These are phyloP conservation scores for Ochlodes sylvanus DNA, from an alignment of 2,888 invertebrate genomes.

Conservation along the genomic window DNA sequence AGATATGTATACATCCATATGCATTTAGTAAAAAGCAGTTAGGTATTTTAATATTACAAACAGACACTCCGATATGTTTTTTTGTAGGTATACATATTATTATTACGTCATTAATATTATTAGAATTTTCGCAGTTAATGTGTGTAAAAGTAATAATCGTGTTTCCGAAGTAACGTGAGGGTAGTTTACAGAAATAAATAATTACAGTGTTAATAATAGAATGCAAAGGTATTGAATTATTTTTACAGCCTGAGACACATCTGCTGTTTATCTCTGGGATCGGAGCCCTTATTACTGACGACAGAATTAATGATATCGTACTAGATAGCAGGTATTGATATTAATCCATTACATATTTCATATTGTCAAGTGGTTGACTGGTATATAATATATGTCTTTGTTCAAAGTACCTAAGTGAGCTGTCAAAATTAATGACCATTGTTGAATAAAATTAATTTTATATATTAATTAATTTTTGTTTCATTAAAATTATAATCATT, in stretches of 20 bases:
- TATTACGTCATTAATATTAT: no score
- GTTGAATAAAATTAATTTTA: background rate
- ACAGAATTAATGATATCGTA: conserved; percentile 32
- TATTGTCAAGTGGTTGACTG: no score
- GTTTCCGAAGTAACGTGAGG: no score
- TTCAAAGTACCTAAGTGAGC: conserved; percentile 3
- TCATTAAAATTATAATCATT: background rate
- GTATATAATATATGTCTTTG: background rate
- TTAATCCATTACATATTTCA: conserved; percentile 6
- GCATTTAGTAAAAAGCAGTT: no score
- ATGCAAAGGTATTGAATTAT: conserved; percentile 19
- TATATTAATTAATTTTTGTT: background rate
- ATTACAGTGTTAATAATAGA: conserved; percentile 1
- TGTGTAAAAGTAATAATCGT: no score
- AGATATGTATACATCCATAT: no score
- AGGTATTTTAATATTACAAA: no score
- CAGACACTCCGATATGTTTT: no score
- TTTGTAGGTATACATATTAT: no score
- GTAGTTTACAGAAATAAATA: no score
- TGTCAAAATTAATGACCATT: conserved; percentile 7
- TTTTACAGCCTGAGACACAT: conserved; percentile 28
- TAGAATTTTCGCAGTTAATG: no score
- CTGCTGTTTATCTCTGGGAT: conserved; percentile 29
- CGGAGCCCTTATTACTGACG: conserved; percentile 33
- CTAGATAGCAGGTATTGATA: conserved; percentile 13